These are phyloP conservation scores for Popillia japonica DNA, from an alignment of 1,140 invertebrate species.

Conservation along the genomic window DNA sequence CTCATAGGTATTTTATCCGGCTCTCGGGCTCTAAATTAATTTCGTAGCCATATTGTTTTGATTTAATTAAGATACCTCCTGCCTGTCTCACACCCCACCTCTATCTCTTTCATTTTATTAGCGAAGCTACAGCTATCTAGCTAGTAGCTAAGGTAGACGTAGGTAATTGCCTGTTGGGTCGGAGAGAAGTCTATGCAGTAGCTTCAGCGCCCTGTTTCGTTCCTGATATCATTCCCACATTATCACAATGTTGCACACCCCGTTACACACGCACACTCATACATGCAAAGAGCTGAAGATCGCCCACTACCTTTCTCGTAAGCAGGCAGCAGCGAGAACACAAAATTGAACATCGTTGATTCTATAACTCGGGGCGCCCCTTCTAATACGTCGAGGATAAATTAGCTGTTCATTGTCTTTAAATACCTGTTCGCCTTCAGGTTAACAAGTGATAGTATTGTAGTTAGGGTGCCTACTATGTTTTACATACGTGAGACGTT, in stretches of 20 bases:
- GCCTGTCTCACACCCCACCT: constrained; percentile 39
- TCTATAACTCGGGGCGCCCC: not conserved
- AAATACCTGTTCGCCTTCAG: constrained; percentile 31
- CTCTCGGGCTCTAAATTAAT: constrained; percentile 51
- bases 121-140: constrained; percentile 4
- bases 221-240: constrained; percentile 34
- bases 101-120: constrained; percentile 24
- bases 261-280: not conserved
- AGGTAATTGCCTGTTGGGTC: not conserved
- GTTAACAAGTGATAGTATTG: constrained; percentile 21
- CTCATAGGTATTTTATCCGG: constrained; percentile 39
- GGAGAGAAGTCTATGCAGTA: not conserved
- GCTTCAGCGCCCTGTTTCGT: constrained; percentile 16
- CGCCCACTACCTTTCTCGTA: not conserved
- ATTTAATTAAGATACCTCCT: constrained; percentile 57
- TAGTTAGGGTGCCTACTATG: not conserved
- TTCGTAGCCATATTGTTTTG: constrained; percentile 57
- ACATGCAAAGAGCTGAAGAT: not conserved
- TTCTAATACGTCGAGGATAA: not conserved
- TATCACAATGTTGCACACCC: constrained; percentile 30
- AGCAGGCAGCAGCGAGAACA: not conserved
- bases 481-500: not conserved
- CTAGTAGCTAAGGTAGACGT: not conserved
- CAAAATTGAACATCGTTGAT: constrained; percentile 23
- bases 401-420: constrained; percentile 30